Evolutionary conservation across 1,140 invertebrate species (phyloP).

Genomic region (Aphelenchoides fujianensis): DNA sequence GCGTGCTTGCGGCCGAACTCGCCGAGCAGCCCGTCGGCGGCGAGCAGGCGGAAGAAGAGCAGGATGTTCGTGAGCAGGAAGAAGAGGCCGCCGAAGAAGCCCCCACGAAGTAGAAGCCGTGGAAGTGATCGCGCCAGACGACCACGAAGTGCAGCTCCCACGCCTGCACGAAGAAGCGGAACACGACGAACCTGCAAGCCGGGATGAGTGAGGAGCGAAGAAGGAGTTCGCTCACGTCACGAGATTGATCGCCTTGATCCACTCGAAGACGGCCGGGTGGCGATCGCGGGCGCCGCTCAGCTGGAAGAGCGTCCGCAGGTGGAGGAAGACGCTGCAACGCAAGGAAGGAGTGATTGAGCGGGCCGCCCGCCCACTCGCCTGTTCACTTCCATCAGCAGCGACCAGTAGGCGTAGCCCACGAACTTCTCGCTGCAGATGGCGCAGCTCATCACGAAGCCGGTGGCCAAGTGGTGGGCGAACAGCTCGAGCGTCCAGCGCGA

Average conservation of each 20-base stretch:
- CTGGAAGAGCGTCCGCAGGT: conserved; percentile 45
- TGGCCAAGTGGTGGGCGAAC: conserved; percentile 43
- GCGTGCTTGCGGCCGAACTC: neutral
- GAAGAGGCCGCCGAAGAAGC: conserved; percentile 35
- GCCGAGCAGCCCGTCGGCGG: conserved; percentile 48
- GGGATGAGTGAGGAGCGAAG: no score
- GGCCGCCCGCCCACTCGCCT: conserved; percentile 31
- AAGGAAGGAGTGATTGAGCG: conserved; percentile 20
- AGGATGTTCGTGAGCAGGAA: conserved; percentile 48
- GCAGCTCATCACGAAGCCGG: conserved; percentile 37
- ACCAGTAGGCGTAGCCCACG: conserved; percentile 47
- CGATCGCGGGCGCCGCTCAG: conserved; percentile 28
- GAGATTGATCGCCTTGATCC: conserved; percentile 39
- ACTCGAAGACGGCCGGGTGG: conserved; percentile 21
- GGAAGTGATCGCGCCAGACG: conserved; percentile 25
- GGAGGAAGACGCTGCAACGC: conserved; percentile 45
- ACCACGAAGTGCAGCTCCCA: conserved; percentile 39
- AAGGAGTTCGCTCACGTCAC: conserved; percentile 49
- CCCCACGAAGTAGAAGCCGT: conserved; percentile 43
- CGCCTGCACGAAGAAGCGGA: conserved; percentile 43
- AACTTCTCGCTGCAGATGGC: conserved; percentile 34
- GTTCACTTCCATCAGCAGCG: conserved; percentile 54
- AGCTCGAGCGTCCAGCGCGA: conserved; percentile 49
- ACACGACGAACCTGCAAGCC: conserved; percentile 47
- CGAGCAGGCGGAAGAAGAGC: conserved; percentile 44